Evolutionary conservation across 2,113 vertebrate species (phyloP).

Genomic region (Ondatra zibethicus): DNA sequence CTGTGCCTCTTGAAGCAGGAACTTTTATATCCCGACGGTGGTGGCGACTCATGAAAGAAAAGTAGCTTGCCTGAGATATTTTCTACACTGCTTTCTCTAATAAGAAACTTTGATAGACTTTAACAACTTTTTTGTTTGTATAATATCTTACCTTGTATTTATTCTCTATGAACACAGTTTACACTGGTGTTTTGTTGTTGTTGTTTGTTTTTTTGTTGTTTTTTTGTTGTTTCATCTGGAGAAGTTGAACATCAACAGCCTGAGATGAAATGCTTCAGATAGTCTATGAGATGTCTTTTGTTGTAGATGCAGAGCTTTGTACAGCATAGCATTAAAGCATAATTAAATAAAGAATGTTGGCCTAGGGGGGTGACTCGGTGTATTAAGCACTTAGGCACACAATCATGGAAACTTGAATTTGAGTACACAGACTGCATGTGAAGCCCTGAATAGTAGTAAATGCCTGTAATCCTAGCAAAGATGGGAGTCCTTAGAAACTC

Average conservation of each 20-base stretch:
- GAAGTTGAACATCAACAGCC: neutral
- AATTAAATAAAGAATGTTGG: neutral
- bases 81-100: conserved; percentile 13
- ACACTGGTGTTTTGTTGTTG: neutral
- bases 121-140: neutral
- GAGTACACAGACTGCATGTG: no score
- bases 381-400: no score
- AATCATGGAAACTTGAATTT: neutral
- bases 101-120: neutral
- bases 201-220: neutral
- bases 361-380: neutral
- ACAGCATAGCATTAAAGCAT: neutral
- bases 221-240: neutral
- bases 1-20: neutral
- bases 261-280: neutral
- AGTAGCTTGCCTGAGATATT: neutral
- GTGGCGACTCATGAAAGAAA: neutral
- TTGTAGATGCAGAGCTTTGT: neutral
- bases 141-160: neutral
- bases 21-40: neutral
- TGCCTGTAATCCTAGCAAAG: neutral
- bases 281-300: neutral
- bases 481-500: no score
- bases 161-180: neutral
- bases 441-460: neutral